phyloP scores from a whole-genome alignment of 1,140 invertebrate species.

The Megathymus violae region DNA sequence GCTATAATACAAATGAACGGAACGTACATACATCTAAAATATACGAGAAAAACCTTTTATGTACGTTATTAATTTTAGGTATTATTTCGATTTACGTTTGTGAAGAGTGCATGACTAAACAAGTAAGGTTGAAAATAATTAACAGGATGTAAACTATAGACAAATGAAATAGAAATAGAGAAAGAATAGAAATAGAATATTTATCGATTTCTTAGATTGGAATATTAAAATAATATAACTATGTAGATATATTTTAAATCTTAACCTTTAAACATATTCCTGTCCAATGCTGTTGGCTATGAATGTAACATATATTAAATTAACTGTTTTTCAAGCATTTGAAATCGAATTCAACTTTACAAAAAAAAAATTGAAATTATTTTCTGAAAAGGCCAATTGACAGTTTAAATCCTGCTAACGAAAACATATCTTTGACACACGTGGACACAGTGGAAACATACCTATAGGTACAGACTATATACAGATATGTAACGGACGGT shows the following conservation, averaged over 20 bases:
- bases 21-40: background rate
- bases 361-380: background rate
- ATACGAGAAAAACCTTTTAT: background rate
- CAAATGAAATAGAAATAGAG: constrained; percentile 6
- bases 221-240: too few species aligned
- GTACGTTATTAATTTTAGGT: background rate
- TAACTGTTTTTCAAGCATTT: too few species aligned
- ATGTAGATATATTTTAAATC: background rate
- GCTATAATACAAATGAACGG: constrained; percentile 22
- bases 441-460: constrained; percentile 72
- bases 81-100: background rate
- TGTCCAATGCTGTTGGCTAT: too few species aligned
- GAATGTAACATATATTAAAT: too few species aligned
- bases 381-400: background rate
- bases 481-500: constrained; percentile 49
- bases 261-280: background rate
- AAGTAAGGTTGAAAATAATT: too few species aligned
- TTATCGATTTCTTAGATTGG: background rate
- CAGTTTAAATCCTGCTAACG: constrained; percentile 22
- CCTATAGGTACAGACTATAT: constrained; percentile 73
- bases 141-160: background rate
- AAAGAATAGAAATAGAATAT: background rate
- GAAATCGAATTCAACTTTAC: too few species aligned
- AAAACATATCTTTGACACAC: constrained; percentile 14
- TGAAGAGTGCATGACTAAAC: constrained; percentile 2